phyloP scores from a whole-genome alignment of 2,113 vertebrate species.

The Xiphorhynchus elegans region DNA sequence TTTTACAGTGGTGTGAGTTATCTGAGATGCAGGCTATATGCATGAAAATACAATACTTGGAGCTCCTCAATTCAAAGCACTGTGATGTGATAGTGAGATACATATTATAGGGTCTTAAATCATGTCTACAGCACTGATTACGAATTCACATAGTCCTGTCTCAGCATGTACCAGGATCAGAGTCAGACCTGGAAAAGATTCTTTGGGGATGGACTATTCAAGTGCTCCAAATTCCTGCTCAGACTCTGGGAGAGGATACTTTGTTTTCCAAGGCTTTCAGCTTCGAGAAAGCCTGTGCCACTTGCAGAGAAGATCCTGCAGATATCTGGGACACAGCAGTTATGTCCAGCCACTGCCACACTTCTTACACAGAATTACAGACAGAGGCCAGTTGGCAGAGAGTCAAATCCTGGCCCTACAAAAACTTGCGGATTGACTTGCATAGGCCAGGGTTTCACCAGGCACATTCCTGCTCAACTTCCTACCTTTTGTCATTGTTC shows the following conservation, averaged over 20 bases:
- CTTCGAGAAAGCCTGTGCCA: not conserved
- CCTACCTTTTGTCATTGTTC: not conserved
- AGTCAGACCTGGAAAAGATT: constrained; percentile 26
- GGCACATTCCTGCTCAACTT: not conserved
- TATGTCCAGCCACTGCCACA: not conserved
- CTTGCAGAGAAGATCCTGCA: not conserved
- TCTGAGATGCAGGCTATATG: constrained; percentile 32
- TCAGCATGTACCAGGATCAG: constrained; percentile 15
- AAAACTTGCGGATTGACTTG: not conserved
- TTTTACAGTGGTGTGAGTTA: constrained; percentile 33
- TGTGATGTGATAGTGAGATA: constrained; percentile 58
- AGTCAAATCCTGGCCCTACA: not conserved
- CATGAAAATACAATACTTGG: constrained; percentile 33
- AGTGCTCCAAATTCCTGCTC: constrained; percentile 39
- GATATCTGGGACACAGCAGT: not conserved
- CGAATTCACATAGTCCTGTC: not conserved
- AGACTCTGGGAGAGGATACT: not conserved
- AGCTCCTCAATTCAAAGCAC: constrained; percentile 11
- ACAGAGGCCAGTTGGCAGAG: not conserved
- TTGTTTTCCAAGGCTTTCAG: not conserved
- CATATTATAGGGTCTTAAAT: constrained; percentile 47
- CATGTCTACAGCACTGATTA: constrained; percentile 37
- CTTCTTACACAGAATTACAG: not conserved
- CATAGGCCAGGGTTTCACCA: not conserved
- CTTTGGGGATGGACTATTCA: not conserved